These are phyloP conservation scores for Prionace glauca DNA, from an alignment of 2,797 vertebrate species.

Conservation along the genomic window DNA sequence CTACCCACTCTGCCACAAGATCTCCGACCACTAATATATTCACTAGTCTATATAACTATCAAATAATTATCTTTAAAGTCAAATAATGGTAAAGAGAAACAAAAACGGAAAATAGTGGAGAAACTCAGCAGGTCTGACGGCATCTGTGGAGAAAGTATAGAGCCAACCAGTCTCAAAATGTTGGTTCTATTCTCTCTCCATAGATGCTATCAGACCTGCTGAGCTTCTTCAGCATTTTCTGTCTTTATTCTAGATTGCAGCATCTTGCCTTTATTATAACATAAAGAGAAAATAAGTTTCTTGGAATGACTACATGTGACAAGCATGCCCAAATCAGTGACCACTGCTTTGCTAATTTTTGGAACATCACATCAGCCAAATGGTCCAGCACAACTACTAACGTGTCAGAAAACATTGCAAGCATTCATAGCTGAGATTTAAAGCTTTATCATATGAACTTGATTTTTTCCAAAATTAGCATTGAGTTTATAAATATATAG, in stretches of 20 bases:
- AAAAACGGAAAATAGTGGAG: no score
- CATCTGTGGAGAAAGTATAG: no score
- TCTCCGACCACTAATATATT: not conserved
- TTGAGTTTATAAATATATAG: not conserved
- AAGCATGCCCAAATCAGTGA: not conserved
- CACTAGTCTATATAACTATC: not conserved
- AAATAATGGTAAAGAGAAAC: no score
- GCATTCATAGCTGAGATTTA: not conserved
- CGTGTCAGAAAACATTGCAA: not conserved
- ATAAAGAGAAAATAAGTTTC: not conserved
- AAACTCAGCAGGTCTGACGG: no score
- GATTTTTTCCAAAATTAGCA: not conserved
- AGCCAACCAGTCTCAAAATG: no score
- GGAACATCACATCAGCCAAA: not conserved
- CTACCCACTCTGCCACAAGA: no score
- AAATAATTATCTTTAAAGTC: not conserved
- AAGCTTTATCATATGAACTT: not conserved
- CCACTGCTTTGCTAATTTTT: not conserved
- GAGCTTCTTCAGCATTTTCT: no score
- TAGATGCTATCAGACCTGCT: no score
- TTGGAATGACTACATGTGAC: not conserved
- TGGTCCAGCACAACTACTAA: not conserved
- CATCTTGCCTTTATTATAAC: no score
- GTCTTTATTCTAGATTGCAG: no score
- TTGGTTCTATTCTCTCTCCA: no score